phyloP scores from a whole-genome alignment of 2,113 vertebrate species.

The Furnarius figulus region DNA sequence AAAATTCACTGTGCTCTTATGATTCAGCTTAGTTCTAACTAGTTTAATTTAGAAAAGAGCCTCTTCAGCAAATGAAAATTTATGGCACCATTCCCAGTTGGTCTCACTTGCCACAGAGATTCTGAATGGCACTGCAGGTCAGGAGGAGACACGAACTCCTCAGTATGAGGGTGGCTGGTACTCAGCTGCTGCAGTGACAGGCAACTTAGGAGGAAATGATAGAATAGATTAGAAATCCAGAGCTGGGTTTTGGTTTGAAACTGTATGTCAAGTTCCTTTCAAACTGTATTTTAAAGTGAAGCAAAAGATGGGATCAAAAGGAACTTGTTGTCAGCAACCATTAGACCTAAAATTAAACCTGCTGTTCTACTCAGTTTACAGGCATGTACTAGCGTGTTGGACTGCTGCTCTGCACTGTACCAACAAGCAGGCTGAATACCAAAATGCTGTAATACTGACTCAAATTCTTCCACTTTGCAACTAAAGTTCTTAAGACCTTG shows the following conservation, averaged over 20 bases:
- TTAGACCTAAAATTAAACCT: conserved; percentile 22
- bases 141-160: neutral
- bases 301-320: conserved; percentile 5
- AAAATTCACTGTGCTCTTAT: neutral
- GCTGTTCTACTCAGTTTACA: neutral
- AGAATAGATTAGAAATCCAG: neutral
- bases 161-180: neutral
- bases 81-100: neutral
- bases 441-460: neutral
- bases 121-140: neutral
- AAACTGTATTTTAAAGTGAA: conserved; percentile 28
- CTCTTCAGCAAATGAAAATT: conserved; percentile 34
- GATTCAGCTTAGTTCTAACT: conserved; percentile 14
- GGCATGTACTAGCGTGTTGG: neutral
- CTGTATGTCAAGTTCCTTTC: neutral
- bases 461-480: neutral
- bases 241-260: conserved; percentile 12
- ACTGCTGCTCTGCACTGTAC: neutral
- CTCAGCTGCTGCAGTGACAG: neutral
- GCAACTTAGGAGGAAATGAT: neutral
- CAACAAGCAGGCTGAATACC: neutral
- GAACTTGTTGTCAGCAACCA: conserved; percentile 9
- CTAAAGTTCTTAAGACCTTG: neutral
- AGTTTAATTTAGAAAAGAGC: conserved; percentile 55
- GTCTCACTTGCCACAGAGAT: neutral